Evolutionary conservation across 2,888 invertebrate species (phyloP).

Genomic region (Ochlodes sylvanus): DNA sequence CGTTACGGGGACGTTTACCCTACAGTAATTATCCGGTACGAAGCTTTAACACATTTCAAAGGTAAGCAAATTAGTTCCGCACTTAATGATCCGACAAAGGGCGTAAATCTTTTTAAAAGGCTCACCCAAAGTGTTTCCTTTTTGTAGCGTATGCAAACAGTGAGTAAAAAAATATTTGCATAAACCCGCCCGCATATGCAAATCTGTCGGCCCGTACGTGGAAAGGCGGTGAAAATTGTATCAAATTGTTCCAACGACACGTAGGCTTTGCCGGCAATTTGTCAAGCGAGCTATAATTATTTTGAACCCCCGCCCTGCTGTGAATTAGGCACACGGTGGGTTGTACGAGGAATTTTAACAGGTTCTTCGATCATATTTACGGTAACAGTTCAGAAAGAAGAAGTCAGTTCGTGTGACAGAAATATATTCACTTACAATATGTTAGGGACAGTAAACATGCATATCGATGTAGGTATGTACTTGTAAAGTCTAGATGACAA

Average conservation of each 20-base stretch:
- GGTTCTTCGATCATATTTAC: conserved; percentile 19
- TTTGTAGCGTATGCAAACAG: conserved; percentile 74
- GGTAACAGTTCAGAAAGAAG: too few relatives aligned
- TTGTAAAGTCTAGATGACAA: too few relatives aligned
- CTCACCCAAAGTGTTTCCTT: conserved; percentile 77
- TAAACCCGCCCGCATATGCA: conserved; percentile 81
- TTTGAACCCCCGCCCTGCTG: conserved; percentile 62
- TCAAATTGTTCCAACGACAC: conserved; percentile 81
- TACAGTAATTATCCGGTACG: conserved; percentile 77
- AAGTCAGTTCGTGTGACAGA: too few relatives aligned
- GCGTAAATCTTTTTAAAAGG: conserved; percentile 85
- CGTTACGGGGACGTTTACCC: conserved; percentile 71
- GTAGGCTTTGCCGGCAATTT: conserved; percentile 79
- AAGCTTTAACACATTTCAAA: conserved; percentile 83
- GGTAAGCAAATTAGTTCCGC: conserved; percentile 85
- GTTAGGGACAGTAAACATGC: too few relatives aligned
- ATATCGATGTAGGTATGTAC: too few relatives aligned
- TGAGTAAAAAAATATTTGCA: conserved; percentile 83
- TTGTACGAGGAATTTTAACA: conserved; percentile 44
- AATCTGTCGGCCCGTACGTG: conserved; percentile 73
- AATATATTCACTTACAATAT: too few relatives aligned
- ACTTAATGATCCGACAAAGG: conserved; percentile 85
- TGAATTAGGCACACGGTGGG: conserved; percentile 56
- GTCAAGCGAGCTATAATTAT: conserved; percentile 82
- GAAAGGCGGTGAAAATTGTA: conserved; percentile 81